Percentiles rank a stretch among this genome's conserved stretches.
Conservation (phyloP, 2,113 vertebrate genomes). For the Sinocyclocheilus rhinocerous region DNA sequence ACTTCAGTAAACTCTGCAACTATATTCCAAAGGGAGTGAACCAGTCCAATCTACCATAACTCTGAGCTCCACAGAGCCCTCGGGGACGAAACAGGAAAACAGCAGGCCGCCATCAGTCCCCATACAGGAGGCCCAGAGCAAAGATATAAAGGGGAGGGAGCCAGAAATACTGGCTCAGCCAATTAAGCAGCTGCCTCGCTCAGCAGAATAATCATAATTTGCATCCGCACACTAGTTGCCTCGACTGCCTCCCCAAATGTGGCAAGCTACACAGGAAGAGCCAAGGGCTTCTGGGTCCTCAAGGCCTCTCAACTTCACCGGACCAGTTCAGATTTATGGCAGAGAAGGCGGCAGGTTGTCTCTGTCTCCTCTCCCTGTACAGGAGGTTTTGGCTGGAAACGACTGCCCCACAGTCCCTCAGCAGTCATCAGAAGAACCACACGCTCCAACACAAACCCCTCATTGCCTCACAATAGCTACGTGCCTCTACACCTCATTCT, state of each 20-base stretch:
- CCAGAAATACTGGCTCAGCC: neutral
- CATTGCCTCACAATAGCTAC: neutral
- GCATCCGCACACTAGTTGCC: slow-evolving; percentile 1
- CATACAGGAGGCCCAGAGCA: slow-evolving; percentile 43
- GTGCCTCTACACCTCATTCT: slow-evolving; percentile 10
- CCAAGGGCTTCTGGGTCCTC: slow-evolving; percentile 7
- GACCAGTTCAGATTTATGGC: slow-evolving; percentile 50
- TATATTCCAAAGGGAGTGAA: slow-evolving; percentile 46
- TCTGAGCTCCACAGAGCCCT: slow-evolving; percentile 39
- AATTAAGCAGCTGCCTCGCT: slow-evolving; percentile 27
- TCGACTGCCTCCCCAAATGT: neutral
- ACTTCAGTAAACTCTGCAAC: slow-evolving; percentile 48
- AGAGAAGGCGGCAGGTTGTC: slow-evolving; percentile 35
- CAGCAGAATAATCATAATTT: slow-evolving; percentile 30
- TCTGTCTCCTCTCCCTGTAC: slow-evolving; percentile 14
- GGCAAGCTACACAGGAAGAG: slow-evolving; percentile 27
- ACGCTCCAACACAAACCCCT: neutral
- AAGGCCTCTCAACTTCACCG: slow-evolving; percentile 28
- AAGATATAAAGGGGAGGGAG: slow-evolving; percentile 22
- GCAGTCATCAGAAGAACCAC: slow-evolving; percentile 11
- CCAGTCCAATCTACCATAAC: slow-evolving; percentile 40
- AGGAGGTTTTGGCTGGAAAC: slow-evolving; percentile 25
- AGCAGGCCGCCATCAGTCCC: slow-evolving; percentile 50
- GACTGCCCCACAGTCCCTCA: slow-evolving; percentile 28
- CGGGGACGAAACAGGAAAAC: slow-evolving; percentile 52